A percentile compares a stretch with the other conserved stretches of the same genome.
phyloP scores from a whole-genome alignment of 2,113 vertebrate species.

The Brachypteracias leptosomus region DNA sequence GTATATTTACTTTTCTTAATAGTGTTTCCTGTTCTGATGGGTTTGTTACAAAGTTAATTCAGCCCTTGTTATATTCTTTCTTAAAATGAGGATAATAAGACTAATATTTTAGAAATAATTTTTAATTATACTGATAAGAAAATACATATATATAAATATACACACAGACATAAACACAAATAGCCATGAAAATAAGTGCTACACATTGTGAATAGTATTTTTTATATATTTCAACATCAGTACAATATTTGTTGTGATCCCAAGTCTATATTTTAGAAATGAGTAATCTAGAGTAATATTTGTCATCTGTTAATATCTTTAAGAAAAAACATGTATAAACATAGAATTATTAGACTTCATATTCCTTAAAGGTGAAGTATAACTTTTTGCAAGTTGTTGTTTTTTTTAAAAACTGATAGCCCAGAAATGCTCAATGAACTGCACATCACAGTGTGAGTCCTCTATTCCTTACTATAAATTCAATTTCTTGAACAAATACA shows the following conservation, averaged over 20 bases:
- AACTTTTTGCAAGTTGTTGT: background rate
- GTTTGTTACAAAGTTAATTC: background rate
- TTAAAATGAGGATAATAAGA: background rate
- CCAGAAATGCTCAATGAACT: background rate
- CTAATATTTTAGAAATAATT: background rate
- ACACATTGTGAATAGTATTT: background rate
- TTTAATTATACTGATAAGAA: background rate
- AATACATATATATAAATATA: background rate
- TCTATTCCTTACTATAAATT: background rate
- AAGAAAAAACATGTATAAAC: background rate
- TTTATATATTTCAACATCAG: background rate
- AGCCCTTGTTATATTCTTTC: background rate
- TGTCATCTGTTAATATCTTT: background rate
- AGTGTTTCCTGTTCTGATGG: background rate
- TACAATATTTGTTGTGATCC: background rate
- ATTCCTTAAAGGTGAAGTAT: background rate
- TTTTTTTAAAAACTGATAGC: background rate
- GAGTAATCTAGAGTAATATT: background rate
- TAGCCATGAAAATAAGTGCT: background rate
- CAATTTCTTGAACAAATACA: background rate
- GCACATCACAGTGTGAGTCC: background rate
- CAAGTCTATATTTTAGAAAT: background rate
- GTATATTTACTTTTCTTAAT: background rate
- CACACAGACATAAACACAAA: background rate
- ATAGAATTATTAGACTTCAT: background rate